Percentiles rank a stretch among this genome's conserved stretches.
Conservation (phyloP, 2,888 invertebrate genomes). For the Caenorhabditis angaria region DNA sequence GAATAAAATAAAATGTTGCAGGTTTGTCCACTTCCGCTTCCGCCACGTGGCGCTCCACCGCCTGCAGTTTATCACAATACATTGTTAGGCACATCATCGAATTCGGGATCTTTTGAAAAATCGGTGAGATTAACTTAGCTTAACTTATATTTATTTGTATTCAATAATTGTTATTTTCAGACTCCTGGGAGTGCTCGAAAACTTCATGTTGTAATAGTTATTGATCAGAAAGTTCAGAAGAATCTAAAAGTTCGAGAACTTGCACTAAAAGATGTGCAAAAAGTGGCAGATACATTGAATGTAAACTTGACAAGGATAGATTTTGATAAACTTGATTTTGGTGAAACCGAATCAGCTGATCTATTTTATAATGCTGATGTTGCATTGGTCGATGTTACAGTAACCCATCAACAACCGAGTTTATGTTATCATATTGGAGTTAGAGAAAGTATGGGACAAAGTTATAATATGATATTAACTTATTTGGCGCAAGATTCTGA, state of each 20-base stretch:
- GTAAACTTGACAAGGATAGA: slow-evolving; percentile 66
- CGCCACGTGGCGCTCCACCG: slow-evolving; percentile 41
- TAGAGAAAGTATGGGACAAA: slow-evolving; percentile 81
- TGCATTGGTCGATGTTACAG: slow-evolving; percentile 90
- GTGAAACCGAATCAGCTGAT: slow-evolving; percentile 91
- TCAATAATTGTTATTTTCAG: not conserved
- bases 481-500: slow-evolving; percentile 47
- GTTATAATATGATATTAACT: slow-evolving; percentile 68
- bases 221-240: slow-evolving; percentile 69
- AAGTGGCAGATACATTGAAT: slow-evolving; percentile 66
- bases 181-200: slow-evolving; percentile 34
- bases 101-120: slow-evolving; percentile 9
- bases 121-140: not conserved
- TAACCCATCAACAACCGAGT: slow-evolving; percentile 88
- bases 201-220: slow-evolving; percentile 69
- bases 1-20: slow-evolving; percentile 11
- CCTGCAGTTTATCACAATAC: slow-evolving; percentile 32
- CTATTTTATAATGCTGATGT: slow-evolving; percentile 98
- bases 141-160: too few relatives aligned
- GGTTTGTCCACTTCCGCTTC: slow-evolving; percentile 40
- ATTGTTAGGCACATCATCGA: slow-evolving; percentile 19
- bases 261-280: slow-evolving; percentile 68
- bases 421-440: slow-evolving; percentile 96
- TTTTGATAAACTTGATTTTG: slow-evolving; percentile 97
- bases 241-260: slow-evolving; percentile 59